Evolutionary conservation across 2,113 vertebrate genomes (phyloP).

Genomic region (Ciconia stormi): DNA sequence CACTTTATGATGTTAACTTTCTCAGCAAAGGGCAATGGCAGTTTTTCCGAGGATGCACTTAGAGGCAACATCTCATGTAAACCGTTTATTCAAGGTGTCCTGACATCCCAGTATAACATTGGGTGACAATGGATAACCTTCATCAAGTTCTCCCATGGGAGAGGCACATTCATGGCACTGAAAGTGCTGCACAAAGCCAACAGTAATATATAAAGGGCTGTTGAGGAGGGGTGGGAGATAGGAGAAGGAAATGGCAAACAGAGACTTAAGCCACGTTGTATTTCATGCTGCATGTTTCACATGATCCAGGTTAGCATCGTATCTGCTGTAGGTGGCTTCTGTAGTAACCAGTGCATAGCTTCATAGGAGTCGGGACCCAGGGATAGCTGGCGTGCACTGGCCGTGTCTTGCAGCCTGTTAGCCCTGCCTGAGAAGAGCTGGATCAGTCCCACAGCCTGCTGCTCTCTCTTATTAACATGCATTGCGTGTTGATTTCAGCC

Average conservation of each 20-base stretch:
- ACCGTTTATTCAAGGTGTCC: conserved; percentile 65
- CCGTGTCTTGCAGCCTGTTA: not conserved
- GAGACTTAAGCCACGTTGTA: not conserved
- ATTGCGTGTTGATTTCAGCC: not conserved
- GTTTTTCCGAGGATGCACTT: conserved; percentile 53
- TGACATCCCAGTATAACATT: conserved; percentile 48
- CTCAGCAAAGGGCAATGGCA: conserved; percentile 73
- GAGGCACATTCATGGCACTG: not conserved
- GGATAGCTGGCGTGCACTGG: not conserved
- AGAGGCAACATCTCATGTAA: conserved; percentile 53
- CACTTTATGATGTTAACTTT: conserved; percentile 80
- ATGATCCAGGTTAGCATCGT: not conserved
- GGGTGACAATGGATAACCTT: conserved; percentile 66
- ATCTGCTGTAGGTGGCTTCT: not conserved
- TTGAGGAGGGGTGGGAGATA: not conserved
- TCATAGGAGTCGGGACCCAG: not conserved
- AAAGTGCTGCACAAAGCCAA: conserved; percentile 24
- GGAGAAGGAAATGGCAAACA: not conserved
- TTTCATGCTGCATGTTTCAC: not conserved
- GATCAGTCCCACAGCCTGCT: not conserved
- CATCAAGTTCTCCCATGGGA: conserved; percentile 45
- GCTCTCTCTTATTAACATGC: conserved; percentile 47
- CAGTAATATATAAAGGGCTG: not conserved
- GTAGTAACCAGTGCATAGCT: not conserved
- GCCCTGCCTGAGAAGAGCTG: not conserved